These are phyloP conservation scores for Leguminivora glycinivorella DNA, from an alignment of 1,140 invertebrate species.

Conservation along the genomic window DNA sequence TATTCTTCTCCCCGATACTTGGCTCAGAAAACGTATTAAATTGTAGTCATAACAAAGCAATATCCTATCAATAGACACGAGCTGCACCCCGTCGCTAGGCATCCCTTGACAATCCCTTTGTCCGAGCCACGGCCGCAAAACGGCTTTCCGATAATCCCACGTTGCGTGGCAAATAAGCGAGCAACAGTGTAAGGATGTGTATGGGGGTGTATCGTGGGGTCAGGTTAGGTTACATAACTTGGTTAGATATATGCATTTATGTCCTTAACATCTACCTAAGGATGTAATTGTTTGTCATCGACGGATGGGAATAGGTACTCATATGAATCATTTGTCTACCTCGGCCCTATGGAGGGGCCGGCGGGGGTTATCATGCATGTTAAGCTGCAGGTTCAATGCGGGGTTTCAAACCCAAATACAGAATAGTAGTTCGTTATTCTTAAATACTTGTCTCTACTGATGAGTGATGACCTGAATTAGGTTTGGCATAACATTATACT, in stretches of 20 bases:
- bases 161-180: constrained; percentile 22
- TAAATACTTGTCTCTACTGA: too few relatives aligned
- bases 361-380: too few relatives aligned
- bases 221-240: not conserved
- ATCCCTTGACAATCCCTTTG: not conserved
- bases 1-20: not conserved
- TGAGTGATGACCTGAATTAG: too few relatives aligned
- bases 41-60: constrained; percentile 1
- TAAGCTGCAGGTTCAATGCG: too few relatives aligned
- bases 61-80: not conserved
- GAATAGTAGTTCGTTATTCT: too few relatives aligned
- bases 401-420: too few relatives aligned
- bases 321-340: too few relatives aligned
- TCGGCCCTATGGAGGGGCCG: too few relatives aligned
- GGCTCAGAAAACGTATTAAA: not conserved
- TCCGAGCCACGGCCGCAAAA: constrained; percentile 38
- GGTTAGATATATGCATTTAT: not conserved
- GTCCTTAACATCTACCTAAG: not conserved
- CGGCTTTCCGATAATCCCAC: constrained; percentile 54
- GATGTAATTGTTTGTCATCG: too few relatives aligned
- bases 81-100: not conserved
- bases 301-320: too few relatives aligned
- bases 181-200: not conserved
- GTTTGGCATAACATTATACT: too few relatives aligned
- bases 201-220: not conserved